Conservation (phyloP, 2,113 vertebrate species). For the Hydropotes inermis region DNA sequence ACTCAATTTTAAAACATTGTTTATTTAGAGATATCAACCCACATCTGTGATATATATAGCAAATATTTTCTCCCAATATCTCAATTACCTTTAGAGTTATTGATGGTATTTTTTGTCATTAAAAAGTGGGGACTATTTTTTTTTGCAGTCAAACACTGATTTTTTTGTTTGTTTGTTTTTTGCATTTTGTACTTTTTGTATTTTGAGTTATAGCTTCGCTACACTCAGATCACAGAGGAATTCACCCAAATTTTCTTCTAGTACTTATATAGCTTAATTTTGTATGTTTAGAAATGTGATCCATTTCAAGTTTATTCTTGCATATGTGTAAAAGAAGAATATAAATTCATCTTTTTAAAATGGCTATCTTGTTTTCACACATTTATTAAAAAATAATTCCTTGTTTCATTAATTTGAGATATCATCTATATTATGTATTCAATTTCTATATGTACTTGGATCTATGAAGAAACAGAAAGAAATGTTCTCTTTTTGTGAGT, state of each 20-base stretch:
- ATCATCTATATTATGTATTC: not conserved
- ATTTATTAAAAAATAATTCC: not conserved
- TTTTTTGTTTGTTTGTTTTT: not conserved
- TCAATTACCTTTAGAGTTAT: not conserved
- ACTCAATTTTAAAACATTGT: not conserved
- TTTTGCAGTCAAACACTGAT: not conserved
- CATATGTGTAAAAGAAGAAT: not conserved
- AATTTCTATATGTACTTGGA: not conserved
- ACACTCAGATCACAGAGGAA: not conserved
- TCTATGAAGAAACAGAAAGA: not conserved
- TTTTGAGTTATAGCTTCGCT: not conserved
- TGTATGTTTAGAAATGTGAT: not conserved
- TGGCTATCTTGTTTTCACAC: not conserved
- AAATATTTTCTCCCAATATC: not conserved
- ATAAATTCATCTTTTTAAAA: not conserved
- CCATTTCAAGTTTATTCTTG: not conserved
- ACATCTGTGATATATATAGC: not conserved
- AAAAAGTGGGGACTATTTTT: not conserved
- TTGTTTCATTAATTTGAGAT: not conserved
- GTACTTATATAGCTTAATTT: not conserved
- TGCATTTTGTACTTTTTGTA: not conserved
- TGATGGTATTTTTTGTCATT: not conserved
- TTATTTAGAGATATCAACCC: not conserved
- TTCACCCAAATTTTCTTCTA: not conserved
- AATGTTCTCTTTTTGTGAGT: not conserved